A percentile compares a stretch with the other conserved stretches of the same genome.
These are phyloP conservation scores for Nebria brevicollis DNA, from an alignment of 2,888 invertebrate species.

Conservation along the genomic window DNA sequence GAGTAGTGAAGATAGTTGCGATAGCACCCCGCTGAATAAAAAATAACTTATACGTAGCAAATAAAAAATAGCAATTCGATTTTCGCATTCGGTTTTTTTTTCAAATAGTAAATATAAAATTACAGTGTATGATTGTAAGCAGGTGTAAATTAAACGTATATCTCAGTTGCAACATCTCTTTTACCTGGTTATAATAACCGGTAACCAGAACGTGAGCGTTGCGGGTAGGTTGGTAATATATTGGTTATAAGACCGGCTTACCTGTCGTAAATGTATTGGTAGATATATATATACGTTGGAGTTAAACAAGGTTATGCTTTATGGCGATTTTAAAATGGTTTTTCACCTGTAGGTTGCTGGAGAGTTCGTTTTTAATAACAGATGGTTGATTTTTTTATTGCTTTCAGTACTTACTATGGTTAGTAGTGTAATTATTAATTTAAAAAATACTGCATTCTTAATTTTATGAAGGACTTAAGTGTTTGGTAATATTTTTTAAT, in stretches of 20 bases:
- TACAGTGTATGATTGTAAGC: background rate
- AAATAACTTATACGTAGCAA: background rate
- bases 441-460: no score
- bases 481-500: no score
- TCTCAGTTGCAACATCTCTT: background rate
- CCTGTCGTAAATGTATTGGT: background rate
- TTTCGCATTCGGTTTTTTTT: background rate
- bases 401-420: background rate
- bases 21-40: background rate
- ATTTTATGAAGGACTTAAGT: no score
- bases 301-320: background rate
- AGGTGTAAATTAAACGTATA: background rate
- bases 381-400: background rate
- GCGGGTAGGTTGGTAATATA: background rate
- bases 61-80: background rate
- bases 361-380: background rate
- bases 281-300: background rate
- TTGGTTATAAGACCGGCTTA: background rate
- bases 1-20: background rate
- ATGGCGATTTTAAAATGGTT: background rate
- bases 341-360: background rate
- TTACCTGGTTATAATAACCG: background rate
- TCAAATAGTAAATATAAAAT: background rate
- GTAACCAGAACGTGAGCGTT: background rate
- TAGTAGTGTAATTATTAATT: no score